Evolutionary conservation across 2,113 vertebrate genomes (phyloP), one percentile per base, ranked within the genome.

Genomic region (Toxotes chatareus): DNA sequence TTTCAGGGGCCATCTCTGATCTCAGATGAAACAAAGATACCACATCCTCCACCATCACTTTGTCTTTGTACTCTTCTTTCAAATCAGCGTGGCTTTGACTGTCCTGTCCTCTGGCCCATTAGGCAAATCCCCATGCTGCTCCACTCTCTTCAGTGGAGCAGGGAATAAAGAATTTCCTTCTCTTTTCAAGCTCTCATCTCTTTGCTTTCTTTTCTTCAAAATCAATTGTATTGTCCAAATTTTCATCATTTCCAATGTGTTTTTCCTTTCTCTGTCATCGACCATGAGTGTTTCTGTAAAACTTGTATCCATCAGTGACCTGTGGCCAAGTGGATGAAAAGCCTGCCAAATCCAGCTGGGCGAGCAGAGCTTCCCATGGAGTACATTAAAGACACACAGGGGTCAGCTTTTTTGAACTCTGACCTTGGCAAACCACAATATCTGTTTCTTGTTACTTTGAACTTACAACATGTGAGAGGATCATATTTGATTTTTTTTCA

Each of bases 371-470:
- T 78, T 87, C 89, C 88, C 27, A 31, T 79, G 67, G 88, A 89
- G 83, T 74, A 85, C 69, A 89, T 91, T 79, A 91, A 90, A 91
- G 75, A 89, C 70, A 44, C 19, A 21, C 46, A 11, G 36, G 80
- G 79, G 80, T 90, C 81, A 77, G 73, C 53, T 80, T 87, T 84
- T 69, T 46, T 70, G 75, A 90, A 44, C 63, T 87, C 68, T 82
- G 80, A 91, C 85, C 70, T 67, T 3, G 4, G 36, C 16, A 31
- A 85, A 74, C 74, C 79, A 75, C 74, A 60, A 76, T 83, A 79
- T 89, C 84, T 88, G 84, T 85, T 85, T 77, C 83, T 70, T 14
- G 42, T 90, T 79, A 53, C 79, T 88, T 76, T 83, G 79, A 86
- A 83, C 74, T 63, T 17, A 53, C 13, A 68, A 56, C n/a, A 68